Evolutionary conservation across 2,797 vertebrate species (phyloP).

Genomic region (Liasis olivaceus): DNA sequence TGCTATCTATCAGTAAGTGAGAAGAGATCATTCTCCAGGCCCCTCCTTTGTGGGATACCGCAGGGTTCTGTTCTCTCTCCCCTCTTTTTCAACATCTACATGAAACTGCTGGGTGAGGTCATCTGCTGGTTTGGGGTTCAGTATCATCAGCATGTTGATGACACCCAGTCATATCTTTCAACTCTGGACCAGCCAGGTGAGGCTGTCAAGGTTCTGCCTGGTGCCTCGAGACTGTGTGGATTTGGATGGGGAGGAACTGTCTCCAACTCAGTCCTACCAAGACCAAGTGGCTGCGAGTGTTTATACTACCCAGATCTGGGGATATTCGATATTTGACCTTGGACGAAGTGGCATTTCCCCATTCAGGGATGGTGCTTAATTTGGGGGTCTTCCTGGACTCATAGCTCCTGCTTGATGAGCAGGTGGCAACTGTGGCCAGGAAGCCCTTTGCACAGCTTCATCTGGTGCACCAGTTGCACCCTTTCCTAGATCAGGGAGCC

Average conservation of each 20-base stretch:
- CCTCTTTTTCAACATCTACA: neutral
- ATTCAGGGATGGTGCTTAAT: neutral
- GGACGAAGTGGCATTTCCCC: neutral
- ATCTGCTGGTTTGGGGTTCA: neutral
- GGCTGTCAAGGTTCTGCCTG: neutral
- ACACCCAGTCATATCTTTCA: no score
- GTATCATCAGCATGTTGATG: neutral
- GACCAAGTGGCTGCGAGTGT: neutral
- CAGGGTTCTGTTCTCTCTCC: neutral
- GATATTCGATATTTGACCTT: neutral
- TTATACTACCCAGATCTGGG: neutral
- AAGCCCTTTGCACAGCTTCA: neutral
- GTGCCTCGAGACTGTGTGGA: neutral
- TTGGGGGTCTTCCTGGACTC: neutral
- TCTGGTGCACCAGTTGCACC: neutral
- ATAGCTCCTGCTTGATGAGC: neutral
- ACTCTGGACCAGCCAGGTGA: neutral
- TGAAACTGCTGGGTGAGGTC: neutral
- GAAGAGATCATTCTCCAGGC: neutral
- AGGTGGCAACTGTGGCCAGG: neutral
- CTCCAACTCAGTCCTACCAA: neutral
- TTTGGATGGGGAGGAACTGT: neutral
- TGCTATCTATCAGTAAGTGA: neutral
- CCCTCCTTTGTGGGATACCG: neutral
- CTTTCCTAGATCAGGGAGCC: neutral